Conservation (phyloP, 2,113 vertebrate genomes). For the Setophaga coronata region DNA sequence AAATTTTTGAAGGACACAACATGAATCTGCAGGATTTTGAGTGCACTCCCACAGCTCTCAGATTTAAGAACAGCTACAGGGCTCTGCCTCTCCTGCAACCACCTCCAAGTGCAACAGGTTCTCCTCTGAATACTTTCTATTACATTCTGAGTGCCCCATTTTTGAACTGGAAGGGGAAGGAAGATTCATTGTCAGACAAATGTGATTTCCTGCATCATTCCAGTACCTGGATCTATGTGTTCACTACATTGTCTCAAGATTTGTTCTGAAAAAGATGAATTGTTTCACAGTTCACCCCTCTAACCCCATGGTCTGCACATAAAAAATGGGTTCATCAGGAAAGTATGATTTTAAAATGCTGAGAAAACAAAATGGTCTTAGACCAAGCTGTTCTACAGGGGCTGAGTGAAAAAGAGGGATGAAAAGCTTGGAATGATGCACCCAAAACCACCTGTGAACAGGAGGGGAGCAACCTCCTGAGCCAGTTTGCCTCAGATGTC, state of each 20-base stretch:
- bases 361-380: slow-evolving; percentile 8
- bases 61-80: not conserved
- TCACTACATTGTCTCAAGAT: not conserved
- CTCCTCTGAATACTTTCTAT: not conserved
- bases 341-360: not conserved
- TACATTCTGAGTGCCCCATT: not conserved
- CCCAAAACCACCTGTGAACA: not conserved
- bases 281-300: not conserved
- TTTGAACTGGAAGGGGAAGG: not conserved
- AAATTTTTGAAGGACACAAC: slow-evolving; percentile 18
- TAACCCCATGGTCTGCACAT: not conserved
- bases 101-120: slow-evolving; percentile 28
- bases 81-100: not conserved
- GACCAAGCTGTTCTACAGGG: not conserved
- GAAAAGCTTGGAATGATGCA: not conserved
- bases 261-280: not conserved
- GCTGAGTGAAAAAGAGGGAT: not conserved
- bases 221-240: not conserved
- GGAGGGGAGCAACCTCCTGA: not conserved
- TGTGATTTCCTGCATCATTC: not conserved
- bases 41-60: not conserved
- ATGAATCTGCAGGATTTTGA: slow-evolving; percentile 17
- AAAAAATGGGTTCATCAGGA: not conserved
- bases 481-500: not conserved
- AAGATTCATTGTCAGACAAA: not conserved